phyloP scores from a whole-genome alignment of 2,888 invertebrate genomes.

The Acanthopleura granulata region DNA sequence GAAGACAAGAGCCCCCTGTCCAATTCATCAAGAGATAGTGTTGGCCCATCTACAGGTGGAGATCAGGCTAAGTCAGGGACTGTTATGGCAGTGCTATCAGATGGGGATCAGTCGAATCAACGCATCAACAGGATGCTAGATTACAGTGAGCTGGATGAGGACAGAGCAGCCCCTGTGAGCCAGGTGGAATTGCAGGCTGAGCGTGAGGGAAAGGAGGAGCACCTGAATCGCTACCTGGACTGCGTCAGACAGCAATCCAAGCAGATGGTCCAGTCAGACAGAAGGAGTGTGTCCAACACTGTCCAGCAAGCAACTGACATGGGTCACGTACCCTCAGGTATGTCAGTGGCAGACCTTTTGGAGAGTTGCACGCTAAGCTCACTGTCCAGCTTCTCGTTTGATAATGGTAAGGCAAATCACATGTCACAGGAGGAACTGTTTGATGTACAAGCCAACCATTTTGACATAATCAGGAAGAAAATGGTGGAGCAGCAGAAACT shows the following conservation, averaged over 20 bases:
- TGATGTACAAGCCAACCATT: slow-evolving; percentile 50
- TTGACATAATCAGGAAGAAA: slow-evolving; percentile 52
- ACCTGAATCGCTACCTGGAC: slow-evolving; percentile 59
- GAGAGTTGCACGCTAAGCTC: neutral
- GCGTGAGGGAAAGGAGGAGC: slow-evolving; percentile 60
- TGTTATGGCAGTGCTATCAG: slow-evolving; percentile 9
- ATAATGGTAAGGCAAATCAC: slow-evolving; percentile 28
- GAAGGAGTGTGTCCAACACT: neutral
- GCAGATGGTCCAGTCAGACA: neutral
- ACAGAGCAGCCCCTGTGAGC: slow-evolving; percentile 13
- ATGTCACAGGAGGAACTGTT: slow-evolving; percentile 49
- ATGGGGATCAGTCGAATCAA: neutral
- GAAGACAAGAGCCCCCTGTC: neutral
- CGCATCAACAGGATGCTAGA: slow-evolving; percentile 30
- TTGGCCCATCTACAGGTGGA: neutral
- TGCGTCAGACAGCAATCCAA: slow-evolving; percentile 52
- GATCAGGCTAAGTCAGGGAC: neutral
- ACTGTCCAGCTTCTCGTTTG: slow-evolving; percentile 3
- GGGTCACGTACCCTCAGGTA: neutral
- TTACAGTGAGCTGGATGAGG: slow-evolving; percentile 24
- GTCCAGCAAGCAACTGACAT: neutral
- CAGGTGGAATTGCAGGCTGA: slow-evolving; percentile 36
- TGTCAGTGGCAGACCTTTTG: neutral
- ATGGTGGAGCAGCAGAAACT: slow-evolving; percentile 75
- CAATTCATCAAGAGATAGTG: neutral